Percentiles rank a stretch among this genome's conserved stretches.
These are phyloP conservation scores for Garrulus glandarius DNA, from an alignment of 2,797 vertebrate genomes.

Conservation along the genomic window DNA sequence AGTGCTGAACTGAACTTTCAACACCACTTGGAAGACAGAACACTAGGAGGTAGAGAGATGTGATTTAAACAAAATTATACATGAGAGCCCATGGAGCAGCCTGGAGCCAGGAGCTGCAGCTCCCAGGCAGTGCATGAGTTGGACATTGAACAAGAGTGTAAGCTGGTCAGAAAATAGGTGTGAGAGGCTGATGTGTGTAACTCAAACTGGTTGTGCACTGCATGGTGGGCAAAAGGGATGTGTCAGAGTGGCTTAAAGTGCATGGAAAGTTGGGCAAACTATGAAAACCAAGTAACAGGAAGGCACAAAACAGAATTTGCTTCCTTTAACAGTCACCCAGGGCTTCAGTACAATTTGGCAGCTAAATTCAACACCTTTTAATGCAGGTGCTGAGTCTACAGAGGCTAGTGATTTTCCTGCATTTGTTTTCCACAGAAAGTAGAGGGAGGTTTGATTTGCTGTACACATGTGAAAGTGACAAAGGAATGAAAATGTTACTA, in stretches of 20 bases:
- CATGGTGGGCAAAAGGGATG: background rate
- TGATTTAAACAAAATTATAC: background rate
- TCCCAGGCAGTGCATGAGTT: background rate
- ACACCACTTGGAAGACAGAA: background rate
- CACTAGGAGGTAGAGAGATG: accelerated
- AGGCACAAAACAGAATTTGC: background rate
- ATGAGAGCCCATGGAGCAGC: background rate
- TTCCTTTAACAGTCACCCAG: background rate
- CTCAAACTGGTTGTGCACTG: background rate
- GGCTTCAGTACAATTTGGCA: background rate
- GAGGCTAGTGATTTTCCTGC: background rate
- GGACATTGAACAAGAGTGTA: background rate
- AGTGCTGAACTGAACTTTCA: background rate
- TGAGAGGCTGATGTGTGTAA: background rate
- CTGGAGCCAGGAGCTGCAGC: background rate
- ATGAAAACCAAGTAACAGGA: background rate
- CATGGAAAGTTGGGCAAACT: background rate
- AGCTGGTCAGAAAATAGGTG: background rate
- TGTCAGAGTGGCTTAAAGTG: background rate
- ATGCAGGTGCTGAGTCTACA: background rate
- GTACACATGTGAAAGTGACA: background rate
- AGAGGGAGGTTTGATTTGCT: background rate
- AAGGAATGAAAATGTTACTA: background rate
- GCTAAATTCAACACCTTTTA: background rate
- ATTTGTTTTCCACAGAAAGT: background rate